Evolutionary conservation across 2,888 invertebrate genomes (phyloP), one percentile per base, ranked within the genome.

Genomic region (Muscina levida): DNA sequence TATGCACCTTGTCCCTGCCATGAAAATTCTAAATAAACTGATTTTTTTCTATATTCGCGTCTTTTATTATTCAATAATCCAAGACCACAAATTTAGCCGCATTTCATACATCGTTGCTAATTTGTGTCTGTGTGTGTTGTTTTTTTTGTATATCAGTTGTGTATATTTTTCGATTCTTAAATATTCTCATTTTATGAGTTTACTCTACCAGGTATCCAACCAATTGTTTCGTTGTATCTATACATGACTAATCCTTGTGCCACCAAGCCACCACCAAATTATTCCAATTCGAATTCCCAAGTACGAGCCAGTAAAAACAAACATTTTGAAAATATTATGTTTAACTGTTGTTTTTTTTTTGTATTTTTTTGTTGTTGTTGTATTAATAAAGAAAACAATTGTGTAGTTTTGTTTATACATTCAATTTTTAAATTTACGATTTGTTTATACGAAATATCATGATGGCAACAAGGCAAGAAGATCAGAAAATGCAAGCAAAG

Each of bases 351-450:
- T n/a, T n/a, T n/a, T n/a, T n/a, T n/a, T 8, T n/a, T 42, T 5
- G 15, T 51, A 19, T 11, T 51, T 51, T n/a, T 42, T 65, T 39
- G n/a, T n/a, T n/a, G n/a, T n/a, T n/a, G n/a, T n/a, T n/a, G n/a
- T n/a, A n/a, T n/a, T 65, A 44, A 65, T 44, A 65, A 65, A 1
- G n/a, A 22, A 65, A 65, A 65, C 42, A 65, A 44, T 22, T 44
- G 62, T 24, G 44, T 44, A 65, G n/a, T n/a, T n/a, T 44, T 65
- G 62, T 65, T 65, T 65, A 65, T 65, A 44, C 62, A 65, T 65
- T 59, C 11, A 19, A 19, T 62, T 56, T 59, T 59, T 59, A 6
- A 15, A 62, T 44, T 65, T 65, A 65, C 44, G 62, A 65, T 65
- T 65, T 65, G 62, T 65, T 65, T 65, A 44, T 44, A 44, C 15